Evolutionary conservation across 2,797 vertebrate genomes (phyloP).

Genomic region (Anniella stebbinsi): DNA sequence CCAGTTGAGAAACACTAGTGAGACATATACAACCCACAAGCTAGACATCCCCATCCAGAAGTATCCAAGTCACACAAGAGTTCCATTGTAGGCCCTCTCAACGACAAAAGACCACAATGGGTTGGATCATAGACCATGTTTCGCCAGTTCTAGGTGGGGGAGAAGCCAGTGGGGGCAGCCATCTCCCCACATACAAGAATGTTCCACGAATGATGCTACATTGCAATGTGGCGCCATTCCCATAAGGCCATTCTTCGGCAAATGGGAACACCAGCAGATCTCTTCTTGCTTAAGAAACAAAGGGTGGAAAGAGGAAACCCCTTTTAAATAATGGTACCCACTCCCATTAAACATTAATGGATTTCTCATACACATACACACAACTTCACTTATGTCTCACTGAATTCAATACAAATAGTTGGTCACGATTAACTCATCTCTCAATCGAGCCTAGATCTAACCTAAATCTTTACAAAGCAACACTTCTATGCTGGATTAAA

Average conservation of each 20-base stretch:
- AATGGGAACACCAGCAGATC: too few relatives aligned
- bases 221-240: too few relatives aligned
- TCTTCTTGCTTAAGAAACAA: too few relatives aligned
- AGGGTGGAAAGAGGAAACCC: too few relatives aligned
- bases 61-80: neutral
- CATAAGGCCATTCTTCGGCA: too few relatives aligned
- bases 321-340: neutral
- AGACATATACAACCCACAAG: too few relatives aligned
- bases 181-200: neutral
- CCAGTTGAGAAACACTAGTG: too few relatives aligned
- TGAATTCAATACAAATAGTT: neutral
- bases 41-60: neutral
- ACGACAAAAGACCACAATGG: neutral
- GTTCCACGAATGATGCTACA: too few relatives aligned
- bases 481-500: rapidly evolving
- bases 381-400: neutral
- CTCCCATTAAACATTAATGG: neutral
- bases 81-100: neutral
- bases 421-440: neutral
- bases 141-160: neutral
- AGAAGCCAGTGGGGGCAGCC: neutral
- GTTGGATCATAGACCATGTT: too few relatives aligned
- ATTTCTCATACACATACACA: neutral
- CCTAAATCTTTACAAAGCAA: neutral
- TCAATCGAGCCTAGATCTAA: neutral